These are phyloP conservation scores for Corythoichthys haematopterus DNA, from an alignment of 2,113 vertebrate genomes.

Conservation along the genomic window DNA sequence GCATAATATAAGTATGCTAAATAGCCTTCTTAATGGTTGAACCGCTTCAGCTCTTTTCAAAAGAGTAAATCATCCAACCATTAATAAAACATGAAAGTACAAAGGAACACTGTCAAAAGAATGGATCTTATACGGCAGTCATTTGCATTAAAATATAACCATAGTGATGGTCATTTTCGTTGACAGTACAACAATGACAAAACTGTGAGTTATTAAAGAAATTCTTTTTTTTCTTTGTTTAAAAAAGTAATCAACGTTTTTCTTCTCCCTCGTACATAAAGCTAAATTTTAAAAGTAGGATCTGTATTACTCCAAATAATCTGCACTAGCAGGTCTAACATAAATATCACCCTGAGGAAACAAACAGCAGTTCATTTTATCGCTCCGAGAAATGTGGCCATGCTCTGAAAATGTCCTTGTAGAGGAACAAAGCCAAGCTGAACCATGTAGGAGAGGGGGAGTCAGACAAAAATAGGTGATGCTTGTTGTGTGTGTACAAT, in stretches of 20 bases:
- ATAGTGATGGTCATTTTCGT: neutral
- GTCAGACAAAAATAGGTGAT: slow-evolving; percentile 17
- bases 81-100: neutral
- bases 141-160: neutral
- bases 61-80: neutral
- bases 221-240: too few relatives aligned
- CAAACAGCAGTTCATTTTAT: slow-evolving; percentile 34
- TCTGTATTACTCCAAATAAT: slow-evolving; percentile 20
- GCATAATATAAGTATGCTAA: slow-evolving; percentile 3
- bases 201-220: neutral
- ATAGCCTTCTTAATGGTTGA: neutral
- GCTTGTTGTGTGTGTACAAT: slow-evolving; percentile 2
- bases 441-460: slow-evolving; percentile 7
- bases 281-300: too few relatives aligned
- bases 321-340: slow-evolving; percentile 23
- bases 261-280: neutral
- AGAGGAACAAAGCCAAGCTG: slow-evolving; percentile 42
- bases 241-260: too few relatives aligned
- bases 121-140: neutral
- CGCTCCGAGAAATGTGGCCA: slow-evolving; percentile 16
- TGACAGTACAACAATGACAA: neutral
- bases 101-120: neutral
- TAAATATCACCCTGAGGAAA: slow-evolving; percentile 39
- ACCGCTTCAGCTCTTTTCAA: neutral
- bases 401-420: slow-evolving; percentile 46